Conservation (phyloP, 2,113 vertebrate species). For the Lepisosteus oculatus region DNA sequence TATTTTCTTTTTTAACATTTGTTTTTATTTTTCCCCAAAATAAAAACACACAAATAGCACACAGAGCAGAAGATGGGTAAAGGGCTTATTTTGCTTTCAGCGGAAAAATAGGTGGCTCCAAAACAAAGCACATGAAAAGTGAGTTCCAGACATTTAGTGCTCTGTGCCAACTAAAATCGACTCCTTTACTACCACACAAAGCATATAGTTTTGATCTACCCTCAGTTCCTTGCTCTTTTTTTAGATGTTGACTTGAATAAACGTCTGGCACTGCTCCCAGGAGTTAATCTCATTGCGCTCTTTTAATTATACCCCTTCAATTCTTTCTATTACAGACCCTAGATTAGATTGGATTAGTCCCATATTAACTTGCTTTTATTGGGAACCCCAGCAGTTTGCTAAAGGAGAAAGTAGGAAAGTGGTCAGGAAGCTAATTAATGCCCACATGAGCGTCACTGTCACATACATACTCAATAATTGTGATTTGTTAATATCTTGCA, state of each 20-base stretch:
- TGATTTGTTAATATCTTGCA: too few species aligned
- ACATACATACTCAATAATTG: too few species aligned
- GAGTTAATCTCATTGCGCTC: conserved; percentile 27
- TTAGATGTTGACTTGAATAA: conserved; percentile 21
- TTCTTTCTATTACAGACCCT: conserved; percentile 11
- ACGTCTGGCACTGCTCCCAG: conserved; percentile 32
- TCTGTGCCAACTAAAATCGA: conserved; percentile 30
- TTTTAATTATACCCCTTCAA: conserved; percentile 37
- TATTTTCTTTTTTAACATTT: background rate
- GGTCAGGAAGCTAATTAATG: background rate
- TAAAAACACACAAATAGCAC: too few species aligned
- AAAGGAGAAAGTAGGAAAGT: background rate
- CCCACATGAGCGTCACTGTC: too few species aligned
- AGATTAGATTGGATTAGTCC: conserved; percentile 25
- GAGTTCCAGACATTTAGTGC: conserved; percentile 26
- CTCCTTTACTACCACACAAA: conserved; percentile 29
- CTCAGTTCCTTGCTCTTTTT: conserved; percentile 4
- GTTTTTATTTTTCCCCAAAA: too few species aligned
- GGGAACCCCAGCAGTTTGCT: background rate
- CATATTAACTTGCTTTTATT: background rate
- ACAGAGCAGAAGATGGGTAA: too few species aligned
- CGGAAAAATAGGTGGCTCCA: background rate
- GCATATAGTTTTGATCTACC: background rate
- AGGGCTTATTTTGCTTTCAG: background rate
- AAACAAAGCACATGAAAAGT: background rate